Base-by-base conservation (phyloP, 1,140 invertebrate genomes). In the Aphaenogaster floridana region DNA sequence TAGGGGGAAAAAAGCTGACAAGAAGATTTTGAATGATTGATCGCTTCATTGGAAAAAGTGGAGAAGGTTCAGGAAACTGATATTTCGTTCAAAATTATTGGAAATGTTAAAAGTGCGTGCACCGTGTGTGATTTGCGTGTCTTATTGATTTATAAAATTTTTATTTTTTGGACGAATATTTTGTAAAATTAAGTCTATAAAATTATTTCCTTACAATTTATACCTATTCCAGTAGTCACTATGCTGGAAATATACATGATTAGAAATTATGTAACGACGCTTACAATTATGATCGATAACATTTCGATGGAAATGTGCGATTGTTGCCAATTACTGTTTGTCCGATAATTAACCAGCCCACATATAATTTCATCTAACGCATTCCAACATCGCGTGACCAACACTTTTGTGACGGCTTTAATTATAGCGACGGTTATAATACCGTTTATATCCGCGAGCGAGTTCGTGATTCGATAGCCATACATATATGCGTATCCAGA, bases 311-410 rank as follows among this genome's bases (percentile, higher is more conserved):
- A 59, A 84, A 84, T 50, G 69, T 42, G 39, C 80, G 68, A 89
- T 86, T 81, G 80, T 50, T 84, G 28, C 52, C 69, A 84, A 84
- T 84, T 84, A 84, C 72, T 84, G 88, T 87, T 90, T 86, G 79
- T 59, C 61, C 88, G 61, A 86, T 90, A 90, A 90, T 91, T 91
- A 91, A 88, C 91, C 87, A 85, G 84, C 79, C 68, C 72, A 86
- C 69, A 68, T 87, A 45, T 59, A 85, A 87, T 87, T 86, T 86
- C 79, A 92, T 92, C 84, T 86, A 87, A 57, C 76, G 17, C 86
- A 89, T 88, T 89, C 52, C 34, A 64, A 83, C 66, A 69, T 89
- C 54, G 59, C 48, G 50, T 17, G 59, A 50, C 28, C n/a, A 74
- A 57, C 61, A 86, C 39, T 89, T 89, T 89, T 89, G 42, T 42